These are phyloP conservation scores for Apodemia hepburni DNA, from an alignment of 2,888 invertebrate species.

Conservation along the genomic window DNA sequence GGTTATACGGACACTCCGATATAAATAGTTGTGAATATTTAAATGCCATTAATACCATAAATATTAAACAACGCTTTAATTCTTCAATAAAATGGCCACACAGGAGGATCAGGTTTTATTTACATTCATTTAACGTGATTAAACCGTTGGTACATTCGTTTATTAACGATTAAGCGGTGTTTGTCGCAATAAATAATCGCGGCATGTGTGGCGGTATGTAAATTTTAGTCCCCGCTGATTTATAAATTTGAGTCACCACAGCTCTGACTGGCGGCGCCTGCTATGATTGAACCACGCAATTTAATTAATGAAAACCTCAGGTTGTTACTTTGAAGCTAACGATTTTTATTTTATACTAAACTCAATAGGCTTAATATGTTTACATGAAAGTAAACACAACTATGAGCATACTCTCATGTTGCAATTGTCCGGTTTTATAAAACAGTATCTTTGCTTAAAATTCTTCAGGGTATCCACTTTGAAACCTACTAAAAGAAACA, in stretches of 20 bases:
- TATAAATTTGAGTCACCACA: conserved; percentile 26
- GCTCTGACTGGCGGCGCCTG: too few relatives aligned
- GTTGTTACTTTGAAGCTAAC: too few relatives aligned
- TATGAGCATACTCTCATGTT: too few relatives aligned
- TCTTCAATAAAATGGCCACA: neutral
- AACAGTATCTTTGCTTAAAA: too few relatives aligned
- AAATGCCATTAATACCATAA: conserved; percentile 5
- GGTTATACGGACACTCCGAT: neutral
- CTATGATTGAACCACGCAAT: too few relatives aligned
- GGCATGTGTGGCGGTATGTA: conserved; percentile 26
- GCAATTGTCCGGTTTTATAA: too few relatives aligned
- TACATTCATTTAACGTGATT: conserved; percentile 12
- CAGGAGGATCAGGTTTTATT: neutral
- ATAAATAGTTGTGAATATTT: neutral
- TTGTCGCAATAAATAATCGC: conserved; percentile 29
- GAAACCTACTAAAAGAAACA: too few relatives aligned
- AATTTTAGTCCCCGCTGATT: conserved; percentile 30
- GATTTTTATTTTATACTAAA: too few relatives aligned
- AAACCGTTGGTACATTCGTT: conserved; percentile 22
- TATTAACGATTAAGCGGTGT: conserved; percentile 29
- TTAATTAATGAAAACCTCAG: too few relatives aligned
- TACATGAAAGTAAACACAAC: too few relatives aligned
- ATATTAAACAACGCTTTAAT: neutral
- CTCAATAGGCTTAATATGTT: too few relatives aligned
- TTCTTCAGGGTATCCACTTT: too few relatives aligned